Conservation (phyloP, 2,113 vertebrate genomes). For the rabbit (Oryctolagus cuniculus) region DNA sequence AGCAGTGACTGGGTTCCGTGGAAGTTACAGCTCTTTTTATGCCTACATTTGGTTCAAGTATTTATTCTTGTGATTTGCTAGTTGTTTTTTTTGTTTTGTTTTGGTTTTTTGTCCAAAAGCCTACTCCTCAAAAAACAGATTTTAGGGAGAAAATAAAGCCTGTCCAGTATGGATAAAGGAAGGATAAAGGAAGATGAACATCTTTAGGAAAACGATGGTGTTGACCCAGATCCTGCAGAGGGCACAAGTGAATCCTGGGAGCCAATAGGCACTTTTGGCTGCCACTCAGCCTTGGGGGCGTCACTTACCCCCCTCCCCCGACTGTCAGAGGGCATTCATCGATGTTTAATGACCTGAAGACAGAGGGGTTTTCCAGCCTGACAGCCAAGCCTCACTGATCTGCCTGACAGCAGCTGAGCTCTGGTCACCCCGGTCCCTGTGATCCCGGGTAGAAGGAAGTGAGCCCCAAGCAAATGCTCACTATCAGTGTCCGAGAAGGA, state of each 20-base stretch:
- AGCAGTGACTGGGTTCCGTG: neutral
- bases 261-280: conserved; percentile 13
- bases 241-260: neutral
- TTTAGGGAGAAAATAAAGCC: neutral
- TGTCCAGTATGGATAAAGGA: conserved; percentile 29
- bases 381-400: neutral
- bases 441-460: neutral
- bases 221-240: conserved; percentile 46
- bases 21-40: conserved; percentile 56
- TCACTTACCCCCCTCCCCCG: neutral
- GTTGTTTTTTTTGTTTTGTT: no score
- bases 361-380: conserved; percentile 35
- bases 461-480: neutral
- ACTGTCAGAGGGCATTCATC: neutral
- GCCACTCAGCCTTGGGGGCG: neutral
- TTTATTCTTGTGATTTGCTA: conserved; percentile 53
- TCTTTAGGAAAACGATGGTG: conserved; percentile 53
- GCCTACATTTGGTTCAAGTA: conserved; percentile 53
- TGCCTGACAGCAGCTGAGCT: neutral
- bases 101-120: neutral
- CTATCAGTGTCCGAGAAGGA: neutral
- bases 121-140: conserved; percentile 48
- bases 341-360: conserved; percentile 53
- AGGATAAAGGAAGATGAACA: conserved; percentile 57
- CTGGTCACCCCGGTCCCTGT: neutral